Conservation (phyloP, 2,797 vertebrate species). For the Antrozous pallidus region DNA sequence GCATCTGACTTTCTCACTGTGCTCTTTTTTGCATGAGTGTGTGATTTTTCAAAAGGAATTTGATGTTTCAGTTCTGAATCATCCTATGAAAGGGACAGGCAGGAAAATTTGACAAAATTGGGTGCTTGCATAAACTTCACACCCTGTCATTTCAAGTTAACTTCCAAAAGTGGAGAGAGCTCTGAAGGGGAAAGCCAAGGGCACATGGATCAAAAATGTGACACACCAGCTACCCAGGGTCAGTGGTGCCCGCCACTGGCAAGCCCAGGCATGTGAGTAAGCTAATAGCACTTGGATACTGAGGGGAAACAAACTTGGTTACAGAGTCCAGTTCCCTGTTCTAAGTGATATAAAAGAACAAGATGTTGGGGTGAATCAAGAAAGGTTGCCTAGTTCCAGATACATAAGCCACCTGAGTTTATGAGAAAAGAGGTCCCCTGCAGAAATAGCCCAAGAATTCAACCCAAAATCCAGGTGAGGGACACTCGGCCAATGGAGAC, state of each 20-base stretch:
- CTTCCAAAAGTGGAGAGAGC: not conserved
- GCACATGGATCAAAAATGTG: rapidly evolving
- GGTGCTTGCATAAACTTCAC: not conserved
- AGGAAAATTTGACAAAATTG: not conserved
- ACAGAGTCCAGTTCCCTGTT: not conserved
- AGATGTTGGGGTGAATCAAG: not conserved
- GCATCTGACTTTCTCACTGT: not conserved
- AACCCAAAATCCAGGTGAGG: not conserved
- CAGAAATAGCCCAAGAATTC: not conserved
- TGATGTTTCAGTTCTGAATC: conserved; percentile 3
- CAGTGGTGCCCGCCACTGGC: rapidly evolving
- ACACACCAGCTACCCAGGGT: rapidly evolving
- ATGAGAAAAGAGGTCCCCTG: too few species aligned
- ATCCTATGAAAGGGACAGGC: not conserved
- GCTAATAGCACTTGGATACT: not conserved
- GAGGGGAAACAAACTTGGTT: not conserved
- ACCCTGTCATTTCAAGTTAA: not conserved
- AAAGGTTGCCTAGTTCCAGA: not conserved
- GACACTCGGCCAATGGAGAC: rapidly evolving
- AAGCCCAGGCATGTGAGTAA: not conserved
- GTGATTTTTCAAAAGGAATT: conserved; percentile 33
- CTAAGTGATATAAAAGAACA: not conserved
- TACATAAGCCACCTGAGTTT: rapidly evolving
- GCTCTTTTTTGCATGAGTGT: not conserved
- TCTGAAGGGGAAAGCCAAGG: not conserved